phyloP scores from a whole-genome alignment of 2,888 invertebrate species.

The Mythimna impura region DNA sequence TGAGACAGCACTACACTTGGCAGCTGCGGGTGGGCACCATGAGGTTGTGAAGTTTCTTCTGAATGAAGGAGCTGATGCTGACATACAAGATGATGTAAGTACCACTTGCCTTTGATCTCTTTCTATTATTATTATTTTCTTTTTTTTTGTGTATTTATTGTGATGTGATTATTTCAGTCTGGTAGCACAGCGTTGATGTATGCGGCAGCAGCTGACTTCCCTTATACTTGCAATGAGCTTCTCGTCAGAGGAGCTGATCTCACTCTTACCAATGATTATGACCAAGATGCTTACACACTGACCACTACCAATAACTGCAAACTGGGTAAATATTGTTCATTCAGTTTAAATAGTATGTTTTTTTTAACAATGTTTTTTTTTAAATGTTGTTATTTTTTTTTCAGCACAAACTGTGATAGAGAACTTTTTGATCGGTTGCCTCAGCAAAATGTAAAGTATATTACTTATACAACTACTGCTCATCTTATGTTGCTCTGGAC shows the following conservation, averaged over 20 bases:
- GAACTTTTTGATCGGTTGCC: constrained; percentile 92
- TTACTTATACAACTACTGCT: constrained; percentile 65
- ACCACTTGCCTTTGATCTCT: neutral
- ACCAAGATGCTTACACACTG: constrained; percentile 95
- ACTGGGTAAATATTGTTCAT: constrained; percentile 79
- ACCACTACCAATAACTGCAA: constrained; percentile 92
- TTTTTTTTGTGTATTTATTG: no score
- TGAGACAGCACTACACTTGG: constrained; percentile 95
- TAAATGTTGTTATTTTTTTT: constrained; percentile 74
- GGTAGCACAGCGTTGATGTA: constrained; percentile 98
- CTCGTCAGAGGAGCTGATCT: constrained; percentile 95
- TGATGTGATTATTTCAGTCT: constrained; percentile 88
- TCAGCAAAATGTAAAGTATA: constrained; percentile 86
- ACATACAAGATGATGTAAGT: constrained; percentile 95
- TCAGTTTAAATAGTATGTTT: neutral
- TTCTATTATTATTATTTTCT: no score
- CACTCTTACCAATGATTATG: constrained; percentile 94
- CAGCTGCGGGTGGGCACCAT: constrained; percentile 96
- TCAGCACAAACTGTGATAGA: constrained; percentile 94
- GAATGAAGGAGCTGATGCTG: constrained; percentile 94
- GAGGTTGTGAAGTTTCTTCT: constrained; percentile 96
- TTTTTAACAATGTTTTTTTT: neutral
- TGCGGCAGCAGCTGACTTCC: constrained; percentile 97
- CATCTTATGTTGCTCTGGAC: constrained; percentile 83
- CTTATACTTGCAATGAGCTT: constrained; percentile 96